Evolutionary conservation across 2,113 vertebrate species (phyloP), one percentile per base, ranked within the genome.

Genomic region (Melanerpes aurifrons): DNA sequence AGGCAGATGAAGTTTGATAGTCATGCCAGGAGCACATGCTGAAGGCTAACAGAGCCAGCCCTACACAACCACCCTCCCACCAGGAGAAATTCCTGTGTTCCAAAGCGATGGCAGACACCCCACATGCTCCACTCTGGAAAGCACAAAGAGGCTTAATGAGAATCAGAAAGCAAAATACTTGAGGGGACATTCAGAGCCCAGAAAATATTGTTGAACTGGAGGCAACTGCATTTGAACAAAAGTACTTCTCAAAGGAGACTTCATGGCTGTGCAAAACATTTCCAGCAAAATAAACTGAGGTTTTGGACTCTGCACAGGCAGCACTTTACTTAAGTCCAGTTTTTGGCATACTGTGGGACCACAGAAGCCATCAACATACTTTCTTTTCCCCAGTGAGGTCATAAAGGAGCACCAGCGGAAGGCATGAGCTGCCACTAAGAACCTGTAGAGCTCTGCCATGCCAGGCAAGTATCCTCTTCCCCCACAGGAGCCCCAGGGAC

Each of bases 101-200:
- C 0, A 0, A 61, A 78, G 77, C 0, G 0, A 78, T 15, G 15
- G 58, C 67, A 79, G 29, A 45, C 29, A 43, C 25, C 58, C 68
- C 8, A 2, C 25, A 9, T 1, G 6, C 76, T 69, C 45, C 28
- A 6, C 5, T 12, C 11, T 21, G n/a, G 37, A 87, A 66, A 83
- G 43, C n/a, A 73, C 35, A 68, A 45, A 73, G 68, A 61, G 21
- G 53, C 62, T 74, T 2, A 0, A 5, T 1, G 2, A 73, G 37
- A 74, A 74, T 17, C 66, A 63, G 53, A 90, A 79, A 79, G 37
- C 28, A 64, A 90, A 82, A 85, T 16, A 47, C 9, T 31, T 67
- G 5, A 25, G 0, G 3, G 67, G 32, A 68, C 50, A 62, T 47
- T 67, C 53, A 61, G 75, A 88, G 47, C 9, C 43, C 62, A 78